Conservation (phyloP, 2,113 vertebrate species). For the Hiodon tergisus region DNA sequence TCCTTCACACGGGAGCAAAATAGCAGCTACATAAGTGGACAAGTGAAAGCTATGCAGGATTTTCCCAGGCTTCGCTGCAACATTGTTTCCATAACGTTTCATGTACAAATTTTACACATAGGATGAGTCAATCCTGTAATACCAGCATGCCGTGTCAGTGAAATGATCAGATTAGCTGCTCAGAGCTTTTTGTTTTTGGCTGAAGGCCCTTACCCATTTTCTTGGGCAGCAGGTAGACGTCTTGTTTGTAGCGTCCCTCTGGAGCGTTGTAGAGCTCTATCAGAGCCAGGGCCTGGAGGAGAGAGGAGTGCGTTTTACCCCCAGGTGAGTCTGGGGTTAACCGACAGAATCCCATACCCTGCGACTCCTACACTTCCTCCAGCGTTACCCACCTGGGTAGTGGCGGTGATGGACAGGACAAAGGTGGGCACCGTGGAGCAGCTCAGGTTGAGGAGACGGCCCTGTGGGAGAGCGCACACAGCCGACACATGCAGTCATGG, state of each 20-base stretch:
- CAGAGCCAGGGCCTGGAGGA: conserved; percentile 78
- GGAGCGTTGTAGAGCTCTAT: conserved; percentile 95
- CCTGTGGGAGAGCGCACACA: conserved; percentile 49
- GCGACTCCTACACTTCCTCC: background rate
- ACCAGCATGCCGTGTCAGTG: too few relatives aligned
- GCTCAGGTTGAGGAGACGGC: conserved; percentile 86
- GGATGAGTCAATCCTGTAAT: too few relatives aligned
- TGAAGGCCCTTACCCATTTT: conserved; percentile 79
- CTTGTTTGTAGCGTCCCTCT: conserved; percentile 91
- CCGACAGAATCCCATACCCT: conserved; percentile 19
- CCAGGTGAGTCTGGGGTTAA: background rate
- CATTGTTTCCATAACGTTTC: background rate
- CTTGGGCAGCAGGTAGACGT: conserved; percentile 92
- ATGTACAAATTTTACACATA: too few relatives aligned
- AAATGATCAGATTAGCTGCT: too few relatives aligned
- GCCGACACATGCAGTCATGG: conserved; percentile 2
- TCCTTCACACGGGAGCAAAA: too few relatives aligned
- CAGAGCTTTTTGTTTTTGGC: too few relatives aligned
- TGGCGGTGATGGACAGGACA: conserved; percentile 93
- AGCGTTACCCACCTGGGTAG: conserved; percentile 74
- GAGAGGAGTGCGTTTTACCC: background rate
- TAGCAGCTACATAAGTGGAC: background rate
- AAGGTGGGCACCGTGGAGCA: conserved; percentile 97
- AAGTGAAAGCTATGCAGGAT: background rate
- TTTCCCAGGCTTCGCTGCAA: background rate